phyloP scores from a whole-genome alignment of 2,797 vertebrate genomes.

The Lutjanus campechanus region DNA sequence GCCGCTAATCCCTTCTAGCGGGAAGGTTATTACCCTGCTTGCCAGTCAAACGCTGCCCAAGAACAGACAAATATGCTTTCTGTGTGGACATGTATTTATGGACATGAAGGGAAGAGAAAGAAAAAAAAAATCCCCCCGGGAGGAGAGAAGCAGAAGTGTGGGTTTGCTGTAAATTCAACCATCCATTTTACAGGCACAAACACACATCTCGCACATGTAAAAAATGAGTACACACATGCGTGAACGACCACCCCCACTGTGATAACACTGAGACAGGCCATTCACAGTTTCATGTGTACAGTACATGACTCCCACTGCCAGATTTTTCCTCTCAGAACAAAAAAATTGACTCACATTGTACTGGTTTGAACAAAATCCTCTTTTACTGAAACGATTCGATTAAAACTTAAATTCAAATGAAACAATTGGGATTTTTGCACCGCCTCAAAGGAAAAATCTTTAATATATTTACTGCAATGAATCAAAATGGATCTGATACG shows the following conservation, averaged over 20 bases:
- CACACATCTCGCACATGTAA: slow-evolving; percentile 26
- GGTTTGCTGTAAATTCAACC: slow-evolving; percentile 35
- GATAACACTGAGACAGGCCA: slow-evolving; percentile 20
- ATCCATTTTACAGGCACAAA: slow-evolving; percentile 43
- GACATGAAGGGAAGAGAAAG: slow-evolving; percentile 31
- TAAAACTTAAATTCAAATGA: neutral
- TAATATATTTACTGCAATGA: too few relatives aligned
- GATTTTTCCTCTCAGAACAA: slow-evolving; percentile 17
- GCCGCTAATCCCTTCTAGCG: slow-evolving; percentile 62
- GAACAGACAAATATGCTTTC: slow-evolving; percentile 49
- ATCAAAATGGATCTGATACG: too few relatives aligned
- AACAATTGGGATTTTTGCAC: too few relatives aligned
- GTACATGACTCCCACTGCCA: slow-evolving; percentile 37
- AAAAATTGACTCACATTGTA: neutral
- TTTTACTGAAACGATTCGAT: slow-evolving; percentile 17
- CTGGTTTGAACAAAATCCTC: slow-evolving; percentile 20
- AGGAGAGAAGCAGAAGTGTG: slow-evolving; percentile 9
- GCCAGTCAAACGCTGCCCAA: slow-evolving; percentile 62
- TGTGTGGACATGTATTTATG: slow-evolving; percentile 61
- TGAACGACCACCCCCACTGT: neutral
- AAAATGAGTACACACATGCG: slow-evolving; percentile 15
- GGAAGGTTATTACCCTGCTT: slow-evolving; percentile 63
- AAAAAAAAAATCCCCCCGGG: neutral
- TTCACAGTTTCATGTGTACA: slow-evolving; percentile 20
- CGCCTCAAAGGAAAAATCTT: too few relatives aligned